Conservation (phyloP, 2,797 vertebrate genomes). For the Sebastes cheni region DNA sequence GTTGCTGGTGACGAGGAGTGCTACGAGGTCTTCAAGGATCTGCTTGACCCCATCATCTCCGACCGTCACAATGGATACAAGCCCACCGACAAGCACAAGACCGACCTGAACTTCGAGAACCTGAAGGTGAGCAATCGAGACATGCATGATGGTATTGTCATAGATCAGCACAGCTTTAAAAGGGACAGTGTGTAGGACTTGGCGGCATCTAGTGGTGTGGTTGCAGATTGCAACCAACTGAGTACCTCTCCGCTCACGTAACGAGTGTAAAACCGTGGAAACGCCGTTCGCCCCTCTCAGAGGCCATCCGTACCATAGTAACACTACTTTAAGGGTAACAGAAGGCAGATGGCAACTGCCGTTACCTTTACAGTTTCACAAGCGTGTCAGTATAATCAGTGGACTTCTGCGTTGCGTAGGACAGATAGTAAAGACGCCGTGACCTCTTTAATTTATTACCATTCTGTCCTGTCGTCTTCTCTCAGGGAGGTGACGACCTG, state of each 20-base stretch:
- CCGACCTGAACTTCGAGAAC: slow-evolving; percentile 94
- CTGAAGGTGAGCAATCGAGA: slow-evolving; percentile 84
- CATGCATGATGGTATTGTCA: neutral
- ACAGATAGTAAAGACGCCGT: no score
- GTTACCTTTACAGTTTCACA: no score
- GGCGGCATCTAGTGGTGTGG: neutral
- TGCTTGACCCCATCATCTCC: slow-evolving; percentile 90
- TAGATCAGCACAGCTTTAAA: neutral
- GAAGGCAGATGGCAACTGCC: no score
- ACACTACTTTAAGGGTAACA: no score
- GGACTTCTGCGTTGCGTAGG: no score
- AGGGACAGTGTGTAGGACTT: neutral
- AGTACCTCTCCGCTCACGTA: neutral
- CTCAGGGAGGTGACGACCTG: slow-evolving; percentile 94
- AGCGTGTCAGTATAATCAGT: no score
- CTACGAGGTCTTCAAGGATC: slow-evolving; percentile 90
- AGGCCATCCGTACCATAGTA: neutral
- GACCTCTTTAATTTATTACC: no score
- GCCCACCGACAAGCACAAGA: slow-evolving; percentile 93
- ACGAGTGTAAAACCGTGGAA: no score
- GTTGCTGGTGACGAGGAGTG: slow-evolving; percentile 93
- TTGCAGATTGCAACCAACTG: neutral
- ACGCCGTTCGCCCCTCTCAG: neutral
- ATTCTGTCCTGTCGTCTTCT: neutral
- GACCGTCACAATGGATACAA: slow-evolving; percentile 94